A percentile compares a stretch with the other conserved stretches of the same genome.
phyloP scores from a whole-genome alignment of 2,797 vertebrate genomes.

The Rhinella marina region DNA sequence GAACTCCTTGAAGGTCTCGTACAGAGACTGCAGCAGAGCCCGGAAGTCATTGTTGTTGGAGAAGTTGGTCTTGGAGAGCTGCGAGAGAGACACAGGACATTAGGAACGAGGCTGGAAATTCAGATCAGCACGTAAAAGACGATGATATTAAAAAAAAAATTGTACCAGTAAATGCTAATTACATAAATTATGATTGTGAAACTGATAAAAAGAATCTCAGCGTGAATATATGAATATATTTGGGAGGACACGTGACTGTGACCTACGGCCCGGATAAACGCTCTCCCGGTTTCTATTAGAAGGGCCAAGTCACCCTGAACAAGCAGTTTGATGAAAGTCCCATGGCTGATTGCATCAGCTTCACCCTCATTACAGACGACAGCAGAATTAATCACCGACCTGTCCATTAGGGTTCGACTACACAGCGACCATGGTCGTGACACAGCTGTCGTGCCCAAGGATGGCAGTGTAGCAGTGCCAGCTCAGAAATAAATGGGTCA shows the following conservation, averaged over 20 bases:
- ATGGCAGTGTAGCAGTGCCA: background rate
- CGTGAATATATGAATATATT: background rate
- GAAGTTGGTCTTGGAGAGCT: constrained; percentile 99
- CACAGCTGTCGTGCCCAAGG: no score
- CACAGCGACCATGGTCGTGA: no score
- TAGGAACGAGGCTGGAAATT: no score
- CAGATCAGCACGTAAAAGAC: no score
- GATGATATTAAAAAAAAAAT: no score
- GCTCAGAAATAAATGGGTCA: no score
- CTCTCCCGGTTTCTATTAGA: no score
- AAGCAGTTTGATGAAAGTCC: background rate
- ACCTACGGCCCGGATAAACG: background rate
- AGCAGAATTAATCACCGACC: background rate
- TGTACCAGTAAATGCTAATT: no score
- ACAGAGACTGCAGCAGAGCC: constrained; percentile 92
- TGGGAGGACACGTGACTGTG: background rate
- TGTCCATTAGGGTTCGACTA: no score
- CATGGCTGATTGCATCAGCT: background rate
- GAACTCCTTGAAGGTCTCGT: constrained; percentile 98
- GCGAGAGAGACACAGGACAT: constrained; percentile 52
- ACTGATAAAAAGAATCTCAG: no score
- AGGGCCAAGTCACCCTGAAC: background rate
- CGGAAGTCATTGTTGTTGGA: constrained; percentile 98
- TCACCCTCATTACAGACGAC: background rate
- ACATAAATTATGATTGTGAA: no score